Evolutionary conservation across 2,888 invertebrate species (phyloP).

Genomic region (Drosophila greeni): DNA sequence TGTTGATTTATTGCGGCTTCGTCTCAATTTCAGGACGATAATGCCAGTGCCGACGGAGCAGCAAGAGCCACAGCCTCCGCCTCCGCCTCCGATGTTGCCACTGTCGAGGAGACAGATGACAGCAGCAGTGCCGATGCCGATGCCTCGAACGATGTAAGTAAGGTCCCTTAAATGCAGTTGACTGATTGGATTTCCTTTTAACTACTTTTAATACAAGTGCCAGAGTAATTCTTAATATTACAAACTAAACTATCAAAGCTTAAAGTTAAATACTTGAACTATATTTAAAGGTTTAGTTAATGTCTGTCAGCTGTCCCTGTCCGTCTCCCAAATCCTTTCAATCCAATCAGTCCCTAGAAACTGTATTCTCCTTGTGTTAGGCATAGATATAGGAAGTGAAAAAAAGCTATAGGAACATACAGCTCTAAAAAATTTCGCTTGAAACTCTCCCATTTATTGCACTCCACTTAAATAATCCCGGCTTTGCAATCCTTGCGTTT

Average conservation of each 20-base stretch:
- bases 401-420: background rate
- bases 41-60: conserved; percentile 38
- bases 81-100: conserved; percentile 5
- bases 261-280: background rate
- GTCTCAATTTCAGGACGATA: conserved; percentile 71
- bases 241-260: background rate
- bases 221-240: too few species aligned
- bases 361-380: too few species aligned
- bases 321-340: background rate
- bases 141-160: conserved; percentile 55
- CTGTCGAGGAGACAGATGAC: conserved; percentile 47
- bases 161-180: background rate
- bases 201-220: too few species aligned
- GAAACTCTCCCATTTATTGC: conserved; percentile 18
- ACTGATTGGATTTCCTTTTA: conserved; percentile 10
- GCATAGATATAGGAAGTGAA: too few species aligned
- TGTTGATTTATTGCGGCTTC: conserved; percentile 61
- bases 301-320: too few species aligned
- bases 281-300: too few species aligned
- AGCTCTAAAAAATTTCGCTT: conserved; percentile 10
- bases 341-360: conserved; percentile 13
- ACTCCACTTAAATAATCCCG: conserved; percentile 8
- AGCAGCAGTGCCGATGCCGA: conserved; percentile 57
- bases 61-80: background rate
- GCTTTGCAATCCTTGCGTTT: conserved; percentile 28